Base-by-base conservation (phyloP, 2,888 invertebrate genomes). In the Andrena flavipes region DNA sequence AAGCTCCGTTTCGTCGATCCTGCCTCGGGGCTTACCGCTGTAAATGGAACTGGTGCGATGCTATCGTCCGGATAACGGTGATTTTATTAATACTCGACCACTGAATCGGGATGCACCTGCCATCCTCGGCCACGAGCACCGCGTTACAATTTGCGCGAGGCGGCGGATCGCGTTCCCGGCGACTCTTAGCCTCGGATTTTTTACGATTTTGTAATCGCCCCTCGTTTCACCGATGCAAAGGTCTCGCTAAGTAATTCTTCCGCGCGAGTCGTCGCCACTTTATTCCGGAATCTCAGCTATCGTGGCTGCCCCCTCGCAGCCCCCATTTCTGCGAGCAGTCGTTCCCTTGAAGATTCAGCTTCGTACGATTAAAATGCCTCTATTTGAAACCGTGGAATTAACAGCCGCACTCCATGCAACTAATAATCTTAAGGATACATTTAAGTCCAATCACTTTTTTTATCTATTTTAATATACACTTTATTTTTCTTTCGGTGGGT, bases 61-160 rank as follows among this genome's bases (percentile, higher is more conserved):
- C 68, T 84, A 82, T 84, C 83, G 74, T 63, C 29, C 67, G 42
- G 42, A 42, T 85, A 82, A 79, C 81, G 79, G 84, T 84, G 70
- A 81, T 79, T 85, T 83, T 83, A 83, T 83, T 83, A 83, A 83
- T 81, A 83, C 81, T 72, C 73, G 73, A 65, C 82, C 76, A 63
- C 65, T 56, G 73, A 62, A 83, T 81, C 48, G 82, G 73, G 16
- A 73, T 65, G 56, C 83, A 83, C 83, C 83, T 83, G 83, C 82
- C 48, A 26, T 16, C 48, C 35, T 10, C 51, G 26, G 67, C 80
- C 65, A 67, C 68, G 69, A 74, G 74, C 80, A 80, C 68, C 72
- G 69, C 81, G 81, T 80, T 74, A 74, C 73, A 70, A 82, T 80
- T 80, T 74, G 64, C 74, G 56, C 74, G 49, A 49, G 56, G 1